Percentiles rank a stretch among this genome's conserved stretches.
Conservation (phyloP, 2,113 vertebrate species). For the Aspidoscelis tigris region DNA sequence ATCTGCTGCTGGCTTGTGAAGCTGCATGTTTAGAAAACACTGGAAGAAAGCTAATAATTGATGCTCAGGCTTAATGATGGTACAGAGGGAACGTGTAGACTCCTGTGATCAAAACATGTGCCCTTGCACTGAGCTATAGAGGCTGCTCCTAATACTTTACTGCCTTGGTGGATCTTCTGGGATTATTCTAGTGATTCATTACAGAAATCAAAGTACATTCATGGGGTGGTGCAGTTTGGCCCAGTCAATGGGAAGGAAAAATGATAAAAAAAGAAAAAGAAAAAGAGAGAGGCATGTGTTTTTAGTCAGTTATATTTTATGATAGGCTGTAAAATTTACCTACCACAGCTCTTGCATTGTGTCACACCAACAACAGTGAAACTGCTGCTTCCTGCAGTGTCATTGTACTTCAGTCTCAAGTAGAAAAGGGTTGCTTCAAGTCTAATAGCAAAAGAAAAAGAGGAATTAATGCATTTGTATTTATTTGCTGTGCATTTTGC, state of each 20-base stretch:
- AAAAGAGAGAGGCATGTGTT: slow-evolving; percentile 75
- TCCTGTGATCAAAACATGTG: background rate
- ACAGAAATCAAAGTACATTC: slow-evolving; percentile 74
- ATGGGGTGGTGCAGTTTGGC: slow-evolving; percentile 71
- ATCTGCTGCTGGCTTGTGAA: background rate
- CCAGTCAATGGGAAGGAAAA: slow-evolving; percentile 57
- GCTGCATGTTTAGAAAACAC: background rate
- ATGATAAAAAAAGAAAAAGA: slow-evolving; percentile 66
- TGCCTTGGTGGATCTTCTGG: slow-evolving; percentile 49
- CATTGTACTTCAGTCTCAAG: slow-evolving; percentile 63
- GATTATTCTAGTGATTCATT: slow-evolving; percentile 71
- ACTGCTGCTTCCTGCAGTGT: slow-evolving; percentile 62
- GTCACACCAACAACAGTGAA: slow-evolving; percentile 67
- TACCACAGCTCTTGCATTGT: slow-evolving; percentile 76
- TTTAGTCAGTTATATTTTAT: slow-evolving; percentile 81
- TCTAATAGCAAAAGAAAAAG: no score
- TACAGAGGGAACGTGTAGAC: background rate
- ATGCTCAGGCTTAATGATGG: background rate
- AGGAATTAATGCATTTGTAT: no score
- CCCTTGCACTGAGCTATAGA: background rate
- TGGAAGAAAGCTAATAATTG: background rate
- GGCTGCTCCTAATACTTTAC: slow-evolving; percentile 55
- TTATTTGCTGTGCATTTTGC: no score
- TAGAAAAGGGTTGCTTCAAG: slow-evolving; percentile 45
- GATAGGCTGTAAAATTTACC: slow-evolving; percentile 77